Conservation (phyloP, 2,797 vertebrate species). For the Podarcis siculus region DNA sequence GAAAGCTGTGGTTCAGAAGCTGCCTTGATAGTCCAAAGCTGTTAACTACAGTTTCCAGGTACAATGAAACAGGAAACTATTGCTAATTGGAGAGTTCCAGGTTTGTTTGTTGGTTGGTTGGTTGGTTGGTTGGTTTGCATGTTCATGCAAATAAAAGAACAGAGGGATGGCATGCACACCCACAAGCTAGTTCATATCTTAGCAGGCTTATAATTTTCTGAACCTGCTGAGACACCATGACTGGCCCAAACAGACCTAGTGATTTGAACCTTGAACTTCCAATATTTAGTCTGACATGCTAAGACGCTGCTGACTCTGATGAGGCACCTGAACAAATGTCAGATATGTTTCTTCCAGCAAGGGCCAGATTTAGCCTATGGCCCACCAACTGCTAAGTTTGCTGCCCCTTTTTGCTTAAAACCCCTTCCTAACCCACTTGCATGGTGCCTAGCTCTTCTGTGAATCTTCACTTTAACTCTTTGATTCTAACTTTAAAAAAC, state of each 20-base stretch:
- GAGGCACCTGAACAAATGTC: not conserved
- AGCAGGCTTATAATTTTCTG: not conserved
- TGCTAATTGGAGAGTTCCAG: not conserved
- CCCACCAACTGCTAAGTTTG: not conserved
- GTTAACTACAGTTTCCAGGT: not conserved
- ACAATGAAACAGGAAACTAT: not conserved
- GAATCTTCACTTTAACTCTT: not conserved
- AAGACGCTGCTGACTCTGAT: no score
- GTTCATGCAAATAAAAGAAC: no score
- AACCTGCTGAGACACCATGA: not conserved
- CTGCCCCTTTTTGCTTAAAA: not conserved
- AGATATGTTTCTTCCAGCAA: not conserved
- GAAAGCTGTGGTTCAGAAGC: not conserved
- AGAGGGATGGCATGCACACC: not conserved
- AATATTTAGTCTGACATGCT: not conserved
- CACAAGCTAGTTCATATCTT: not conserved
- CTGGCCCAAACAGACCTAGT: not conserved
- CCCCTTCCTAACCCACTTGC: no score
- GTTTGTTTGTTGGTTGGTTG: no score
- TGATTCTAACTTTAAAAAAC: not conserved
- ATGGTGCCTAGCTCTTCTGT: not conserved
- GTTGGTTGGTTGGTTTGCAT: no score
- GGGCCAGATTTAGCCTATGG: not conserved
- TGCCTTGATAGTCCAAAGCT: not conserved
- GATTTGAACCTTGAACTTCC: not conserved